Percentiles rank a stretch among this genome's conserved stretches.
Evolutionary conservation across 2,797 vertebrate genomes (phyloP).

Genomic region (Crocodylus rhombifer): DNA sequence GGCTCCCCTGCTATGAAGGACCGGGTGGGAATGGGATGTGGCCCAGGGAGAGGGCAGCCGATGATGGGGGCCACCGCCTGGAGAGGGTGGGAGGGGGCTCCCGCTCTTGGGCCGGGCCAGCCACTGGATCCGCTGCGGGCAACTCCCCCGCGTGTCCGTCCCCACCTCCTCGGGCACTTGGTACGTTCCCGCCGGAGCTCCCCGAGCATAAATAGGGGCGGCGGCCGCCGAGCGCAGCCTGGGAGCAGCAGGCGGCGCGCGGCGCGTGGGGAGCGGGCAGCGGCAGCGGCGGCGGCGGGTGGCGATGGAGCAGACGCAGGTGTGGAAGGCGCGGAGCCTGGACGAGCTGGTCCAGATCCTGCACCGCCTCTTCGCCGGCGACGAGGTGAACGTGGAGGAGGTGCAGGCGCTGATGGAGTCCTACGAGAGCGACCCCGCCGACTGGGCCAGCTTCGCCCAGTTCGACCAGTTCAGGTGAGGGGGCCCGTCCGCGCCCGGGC

Average conservation of each 20-base stretch:
- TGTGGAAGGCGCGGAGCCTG: slow-evolving; percentile 86
- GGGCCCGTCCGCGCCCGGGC: background rate
- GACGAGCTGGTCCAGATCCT: slow-evolving; percentile 88
- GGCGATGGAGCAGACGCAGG: slow-evolving; percentile 87
- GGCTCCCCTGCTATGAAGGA: no score
- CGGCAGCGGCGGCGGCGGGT: slow-evolving; percentile 82
- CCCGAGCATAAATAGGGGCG: slow-evolving; percentile 69
- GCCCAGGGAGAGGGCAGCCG: no score
- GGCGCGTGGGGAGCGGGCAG: background rate
- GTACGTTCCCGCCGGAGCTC: slow-evolving; percentile 71
- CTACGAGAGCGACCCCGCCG: slow-evolving; percentile 90
- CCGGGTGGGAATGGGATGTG: no score
- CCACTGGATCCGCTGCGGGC: background rate
- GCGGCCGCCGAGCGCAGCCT: background rate
- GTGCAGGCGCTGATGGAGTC: slow-evolving; percentile 92
- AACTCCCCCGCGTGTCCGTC: no score
- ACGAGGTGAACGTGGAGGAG: slow-evolving; percentile 90
- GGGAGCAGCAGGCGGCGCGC: background rate
- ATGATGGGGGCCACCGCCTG: no score
- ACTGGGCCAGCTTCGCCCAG: slow-evolving; percentile 90
- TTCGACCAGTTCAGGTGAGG: slow-evolving; percentile 94
- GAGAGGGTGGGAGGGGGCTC: background rate
- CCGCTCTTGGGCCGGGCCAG: background rate
- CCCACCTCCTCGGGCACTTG: slow-evolving; percentile 58
- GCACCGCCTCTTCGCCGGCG: slow-evolving; percentile 87